phyloP scores from a whole-genome alignment of 2,113 vertebrate species.

The Phrynocephalus versicolor region DNA sequence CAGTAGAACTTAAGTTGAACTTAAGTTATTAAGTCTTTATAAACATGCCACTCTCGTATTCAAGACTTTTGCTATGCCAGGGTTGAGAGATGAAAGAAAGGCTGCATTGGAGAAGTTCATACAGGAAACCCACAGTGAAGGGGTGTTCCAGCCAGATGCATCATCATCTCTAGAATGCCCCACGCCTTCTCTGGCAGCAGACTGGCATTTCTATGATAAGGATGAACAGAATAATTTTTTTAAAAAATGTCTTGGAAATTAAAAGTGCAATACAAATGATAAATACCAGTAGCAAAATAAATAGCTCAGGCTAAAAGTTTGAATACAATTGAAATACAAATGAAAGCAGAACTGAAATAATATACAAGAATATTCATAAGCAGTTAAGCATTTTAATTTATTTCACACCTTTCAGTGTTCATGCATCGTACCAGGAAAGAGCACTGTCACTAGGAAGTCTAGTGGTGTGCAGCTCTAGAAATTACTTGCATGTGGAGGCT shows the following conservation, averaged over 20 bases:
- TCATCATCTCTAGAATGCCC: background rate
- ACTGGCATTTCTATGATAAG: background rate
- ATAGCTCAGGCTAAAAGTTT: no score
- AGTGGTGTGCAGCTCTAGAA: background rate
- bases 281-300: background rate
- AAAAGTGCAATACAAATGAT: background rate
- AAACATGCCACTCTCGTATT: background rate
- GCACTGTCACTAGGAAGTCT: background rate
- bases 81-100: background rate
- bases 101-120: background rate
- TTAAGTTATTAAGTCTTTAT: background rate
- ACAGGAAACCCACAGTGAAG: background rate
- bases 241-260: background rate
- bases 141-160: background rate
- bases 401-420: background rate
- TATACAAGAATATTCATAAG: background rate
- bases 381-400: background rate
- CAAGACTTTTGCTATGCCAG: background rate
- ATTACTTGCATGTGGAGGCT: background rate
- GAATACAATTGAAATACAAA: no score
- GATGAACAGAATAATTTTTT: background rate
- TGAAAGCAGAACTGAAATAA: background rate
- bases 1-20: background rate
- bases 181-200: background rate
- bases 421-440: background rate